These are phyloP conservation scores for Epirrhoe alternata DNA, from an alignment of 2,888 invertebrate genomes.

Conservation along the genomic window DNA sequence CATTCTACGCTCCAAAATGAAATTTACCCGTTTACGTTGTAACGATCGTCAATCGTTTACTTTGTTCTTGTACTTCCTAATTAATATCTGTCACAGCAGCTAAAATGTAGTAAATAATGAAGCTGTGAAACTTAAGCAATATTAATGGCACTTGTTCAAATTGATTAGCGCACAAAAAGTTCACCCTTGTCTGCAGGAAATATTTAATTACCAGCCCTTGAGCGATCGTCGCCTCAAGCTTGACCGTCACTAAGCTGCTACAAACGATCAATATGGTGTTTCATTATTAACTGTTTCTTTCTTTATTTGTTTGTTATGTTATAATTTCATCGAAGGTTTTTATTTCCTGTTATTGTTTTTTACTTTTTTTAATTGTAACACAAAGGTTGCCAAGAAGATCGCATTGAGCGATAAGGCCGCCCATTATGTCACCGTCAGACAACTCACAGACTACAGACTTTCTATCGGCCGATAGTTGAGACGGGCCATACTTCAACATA, in stretches of 20 bases:
- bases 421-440: no score
- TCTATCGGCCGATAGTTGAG: no score
- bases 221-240: not conserved
- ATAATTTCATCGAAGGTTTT: no score
- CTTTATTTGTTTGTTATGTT: no score
- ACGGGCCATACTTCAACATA: no score
- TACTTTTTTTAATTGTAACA: no score
- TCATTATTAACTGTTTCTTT: no score
- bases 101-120: constrained; percentile 25
- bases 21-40: not conserved
- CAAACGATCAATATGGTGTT: no score
- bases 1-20: not conserved
- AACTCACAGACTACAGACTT: no score
- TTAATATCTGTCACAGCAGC: constrained; percentile 11
- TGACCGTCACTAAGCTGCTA: not conserved
- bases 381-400: no score
- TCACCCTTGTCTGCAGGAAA: constrained; percentile 30
- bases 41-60: not conserved
- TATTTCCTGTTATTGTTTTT: no score
- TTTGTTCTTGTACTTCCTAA: not conserved
- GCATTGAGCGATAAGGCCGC: no score
- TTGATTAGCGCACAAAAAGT: constrained; percentile 37
- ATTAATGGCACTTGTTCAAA: constrained; percentile 41
- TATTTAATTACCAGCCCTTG: constrained; percentile 37
- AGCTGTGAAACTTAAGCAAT: constrained; percentile 35